phyloP scores from a whole-genome alignment of 2,113 vertebrate genomes.

The Gymnocephalus cernua region DNA sequence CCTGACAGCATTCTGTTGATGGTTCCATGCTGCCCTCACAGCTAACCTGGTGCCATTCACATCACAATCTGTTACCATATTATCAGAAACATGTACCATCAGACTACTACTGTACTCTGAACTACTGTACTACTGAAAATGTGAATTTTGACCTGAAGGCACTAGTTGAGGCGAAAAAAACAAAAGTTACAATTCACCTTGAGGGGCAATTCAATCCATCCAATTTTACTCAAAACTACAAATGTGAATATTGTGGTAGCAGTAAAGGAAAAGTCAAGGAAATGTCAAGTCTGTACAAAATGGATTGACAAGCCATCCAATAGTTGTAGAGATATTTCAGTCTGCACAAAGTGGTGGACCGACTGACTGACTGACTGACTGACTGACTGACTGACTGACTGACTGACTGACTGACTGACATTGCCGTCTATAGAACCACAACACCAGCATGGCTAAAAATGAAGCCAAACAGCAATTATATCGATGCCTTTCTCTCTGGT shows the following conservation, averaged over 20 bases:
- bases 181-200: neutral
- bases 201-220: neutral
- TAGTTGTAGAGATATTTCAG: conserved; percentile 11
- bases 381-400: too few relatives aligned
- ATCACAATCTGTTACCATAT: conserved; percentile 13
- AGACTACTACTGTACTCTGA: too few relatives aligned
- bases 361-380: neutral
- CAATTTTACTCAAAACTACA: neutral
- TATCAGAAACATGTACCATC: neutral
- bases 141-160: neutral
- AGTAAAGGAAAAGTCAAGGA: neutral
- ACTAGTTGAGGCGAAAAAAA: neutral
- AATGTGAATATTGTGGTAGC: neutral
- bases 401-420: neutral
- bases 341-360: conserved; percentile 7
- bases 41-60: conserved; percentile 16
- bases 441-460: neutral
- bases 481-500: neutral
- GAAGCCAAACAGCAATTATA: conserved; percentile 15
- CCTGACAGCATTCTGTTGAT: conserved; percentile 10
- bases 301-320: neutral
- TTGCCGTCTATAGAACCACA: neutral
- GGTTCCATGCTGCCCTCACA: conserved; percentile 50
- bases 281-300: neutral
- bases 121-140: too few relatives aligned